Base-by-base conservation (phyloP, 2,888 invertebrate species). In the Clanis bilineata region DNA sequence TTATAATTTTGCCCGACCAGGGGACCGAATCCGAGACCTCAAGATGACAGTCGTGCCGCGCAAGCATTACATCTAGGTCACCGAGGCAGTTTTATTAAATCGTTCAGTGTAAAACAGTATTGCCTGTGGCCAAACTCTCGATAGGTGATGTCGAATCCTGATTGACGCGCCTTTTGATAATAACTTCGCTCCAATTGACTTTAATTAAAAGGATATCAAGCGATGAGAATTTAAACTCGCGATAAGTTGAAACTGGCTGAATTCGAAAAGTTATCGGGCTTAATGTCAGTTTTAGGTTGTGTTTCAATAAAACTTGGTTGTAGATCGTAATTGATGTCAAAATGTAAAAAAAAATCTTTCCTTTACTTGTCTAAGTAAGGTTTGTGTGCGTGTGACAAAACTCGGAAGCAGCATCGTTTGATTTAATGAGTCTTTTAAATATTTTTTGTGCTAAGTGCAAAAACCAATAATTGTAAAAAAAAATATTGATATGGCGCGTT, bases 181-280 rank as follows among this genome's bases (percentile, higher is more conserved):
- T 76, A 79, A 76, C 80, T 79, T 74, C 72, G 79, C 73, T 73
- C 70, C 72, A 85, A 43, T 83, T 79, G 80, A 75, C 78, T 84
- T 88, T 85, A 85, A 86, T 88, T 86, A 86, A 83, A 88, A 78
- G 79, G 79, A 80, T 86, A 83, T 84, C 80, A 85, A 85, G 76
- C 77, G 82, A 80, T 77, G 62, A 80, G 74, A 81, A 80, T 79
- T 76, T 77, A 69, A 69, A 74, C 71, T 66, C 74, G 69, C 70
- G 75, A 77, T 79, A 74, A 76, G 74, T 76, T 76, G 66, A 73
- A 82, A 74, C 73, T 73, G 80, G 73, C 77, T 79, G 77, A 81
- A 80, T 83, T 81, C 71, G 72, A 77, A 80, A 82, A 81, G 65
- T 83, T 82, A 75, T 73, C 64, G 67, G 72, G 68, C 70, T 76